Evolutionary conservation across 2,113 vertebrate genomes (phyloP).

Genomic region (Acanthisitta chloris): DNA sequence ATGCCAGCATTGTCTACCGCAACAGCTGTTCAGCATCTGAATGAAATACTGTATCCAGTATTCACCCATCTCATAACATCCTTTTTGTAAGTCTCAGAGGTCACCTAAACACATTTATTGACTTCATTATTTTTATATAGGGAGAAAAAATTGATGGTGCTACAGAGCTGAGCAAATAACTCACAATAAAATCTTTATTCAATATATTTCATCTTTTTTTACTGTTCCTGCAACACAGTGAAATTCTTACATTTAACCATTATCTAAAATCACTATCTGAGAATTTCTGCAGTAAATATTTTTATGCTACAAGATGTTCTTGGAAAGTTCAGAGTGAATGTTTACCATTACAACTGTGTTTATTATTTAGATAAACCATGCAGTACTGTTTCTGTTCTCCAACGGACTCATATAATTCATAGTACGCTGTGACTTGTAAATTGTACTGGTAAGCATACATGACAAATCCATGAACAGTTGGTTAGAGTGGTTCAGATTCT

Average conservation of each 20-base stretch:
- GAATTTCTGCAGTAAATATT: slow-evolving; percentile 45
- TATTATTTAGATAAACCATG: slow-evolving; percentile 12
- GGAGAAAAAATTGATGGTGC: slow-evolving; percentile 56
- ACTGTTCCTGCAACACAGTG: slow-evolving; percentile 42
- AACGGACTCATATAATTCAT: background rate
- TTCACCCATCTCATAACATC: slow-evolving; percentile 62
- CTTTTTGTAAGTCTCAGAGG: slow-evolving; percentile 56
- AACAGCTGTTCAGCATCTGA: slow-evolving; percentile 48
- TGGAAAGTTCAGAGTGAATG: slow-evolving; percentile 30
- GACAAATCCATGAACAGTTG: background rate
- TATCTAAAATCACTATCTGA: slow-evolving; percentile 28
- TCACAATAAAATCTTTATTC: slow-evolving; percentile 66
- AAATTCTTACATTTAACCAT: slow-evolving; percentile 43
- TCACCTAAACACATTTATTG: slow-evolving; percentile 63
- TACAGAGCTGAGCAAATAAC: slow-evolving; percentile 59
- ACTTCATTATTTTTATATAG: slow-evolving; percentile 68
- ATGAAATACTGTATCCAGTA: slow-evolving; percentile 42
- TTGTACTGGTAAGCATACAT: background rate
- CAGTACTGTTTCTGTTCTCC: background rate
- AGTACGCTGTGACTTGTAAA: background rate
- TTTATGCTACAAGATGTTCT: slow-evolving; percentile 25
- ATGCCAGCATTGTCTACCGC: slow-evolving; percentile 29
- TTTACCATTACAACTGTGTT: slow-evolving; percentile 8
- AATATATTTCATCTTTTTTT: slow-evolving; percentile 51
- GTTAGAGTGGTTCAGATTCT: background rate